These are phyloP conservation scores for Tachysurus vachellii DNA, from an alignment of 2,113 vertebrate species.

Conservation along the genomic window DNA sequence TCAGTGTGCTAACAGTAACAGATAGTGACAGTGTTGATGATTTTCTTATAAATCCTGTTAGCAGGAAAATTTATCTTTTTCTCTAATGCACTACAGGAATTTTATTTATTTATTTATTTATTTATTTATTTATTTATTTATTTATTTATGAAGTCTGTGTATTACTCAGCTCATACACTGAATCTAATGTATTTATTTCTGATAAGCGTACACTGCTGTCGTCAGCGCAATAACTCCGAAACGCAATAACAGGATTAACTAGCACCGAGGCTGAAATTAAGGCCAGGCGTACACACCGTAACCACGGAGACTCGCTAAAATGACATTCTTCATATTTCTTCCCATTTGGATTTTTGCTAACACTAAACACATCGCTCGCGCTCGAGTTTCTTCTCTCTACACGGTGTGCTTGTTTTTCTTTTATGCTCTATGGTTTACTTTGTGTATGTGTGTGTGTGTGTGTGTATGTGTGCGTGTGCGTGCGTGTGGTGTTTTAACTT, in stretches of 20 bases:
- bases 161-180: conserved; percentile 59
- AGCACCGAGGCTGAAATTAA: conserved; percentile 65
- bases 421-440: neutral
- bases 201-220: conserved; percentile 62
- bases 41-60: neutral
- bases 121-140: neutral
- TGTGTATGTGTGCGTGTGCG: conserved; percentile 10
- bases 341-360: neutral
- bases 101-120: too few relatives aligned
- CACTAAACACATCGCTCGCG: neutral
- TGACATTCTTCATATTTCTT: conserved; percentile 44
- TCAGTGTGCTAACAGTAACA: neutral
- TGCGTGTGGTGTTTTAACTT: conserved; percentile 37
- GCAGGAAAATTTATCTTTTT: neutral
- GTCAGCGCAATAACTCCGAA: conserved; percentile 61
- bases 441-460: conserved; percentile 15
- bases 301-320: conserved; percentile 58
- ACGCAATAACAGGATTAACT: conserved; percentile 64
- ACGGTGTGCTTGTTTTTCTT: conserved; percentile 2
- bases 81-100: neutral
- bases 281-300: conserved; percentile 63
- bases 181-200: conserved; percentile 69
- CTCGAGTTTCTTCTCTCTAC: neutral
- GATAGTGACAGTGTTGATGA: neutral
- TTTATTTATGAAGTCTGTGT: conserved; percentile 62